These are phyloP conservation scores for Perca fluviatilis DNA, from an alignment of 2,113 vertebrate genomes.

Conservation along the genomic window DNA sequence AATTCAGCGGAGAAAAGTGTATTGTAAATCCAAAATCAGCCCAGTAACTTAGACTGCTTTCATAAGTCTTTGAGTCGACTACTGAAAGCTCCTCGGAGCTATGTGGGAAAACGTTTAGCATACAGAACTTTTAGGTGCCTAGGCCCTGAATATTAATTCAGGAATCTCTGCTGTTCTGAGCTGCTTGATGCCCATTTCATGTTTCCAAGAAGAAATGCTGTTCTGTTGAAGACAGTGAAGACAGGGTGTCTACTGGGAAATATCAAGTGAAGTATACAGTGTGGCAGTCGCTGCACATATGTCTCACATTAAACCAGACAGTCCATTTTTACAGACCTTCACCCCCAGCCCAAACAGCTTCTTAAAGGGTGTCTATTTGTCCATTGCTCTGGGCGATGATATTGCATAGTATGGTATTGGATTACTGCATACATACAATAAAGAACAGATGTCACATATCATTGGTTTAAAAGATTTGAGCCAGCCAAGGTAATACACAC, in stretches of 20 bases:
- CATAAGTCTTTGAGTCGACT: conserved; percentile 6
- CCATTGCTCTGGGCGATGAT: neutral
- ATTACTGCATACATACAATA: too few relatives aligned
- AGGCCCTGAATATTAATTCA: conserved; percentile 49
- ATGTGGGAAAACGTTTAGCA: conserved; percentile 51
- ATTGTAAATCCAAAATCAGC: neutral
- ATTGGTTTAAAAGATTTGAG: neutral
- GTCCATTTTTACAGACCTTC: neutral
- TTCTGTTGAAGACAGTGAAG: conserved; percentile 14
- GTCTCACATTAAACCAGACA: conserved; percentile 2
- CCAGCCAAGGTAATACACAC: neutral
- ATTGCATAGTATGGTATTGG: neutral
- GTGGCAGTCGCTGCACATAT: neutral
- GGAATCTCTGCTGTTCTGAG: neutral
- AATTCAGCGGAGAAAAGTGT: neutral
- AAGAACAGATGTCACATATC: neutral
- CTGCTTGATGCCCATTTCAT: conserved; percentile 38
- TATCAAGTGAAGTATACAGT: conserved; percentile 3
- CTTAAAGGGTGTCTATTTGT: neutral
- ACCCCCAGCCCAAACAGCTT: neutral
- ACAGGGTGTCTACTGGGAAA: conserved; percentile 19
- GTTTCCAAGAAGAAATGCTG: neutral
- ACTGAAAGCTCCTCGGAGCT: conserved; percentile 20
- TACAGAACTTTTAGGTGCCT: conserved; percentile 40
- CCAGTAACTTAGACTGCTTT: neutral